Conservation (phyloP, 1,140 invertebrate species). For the Hesperophylax magnus region DNA sequence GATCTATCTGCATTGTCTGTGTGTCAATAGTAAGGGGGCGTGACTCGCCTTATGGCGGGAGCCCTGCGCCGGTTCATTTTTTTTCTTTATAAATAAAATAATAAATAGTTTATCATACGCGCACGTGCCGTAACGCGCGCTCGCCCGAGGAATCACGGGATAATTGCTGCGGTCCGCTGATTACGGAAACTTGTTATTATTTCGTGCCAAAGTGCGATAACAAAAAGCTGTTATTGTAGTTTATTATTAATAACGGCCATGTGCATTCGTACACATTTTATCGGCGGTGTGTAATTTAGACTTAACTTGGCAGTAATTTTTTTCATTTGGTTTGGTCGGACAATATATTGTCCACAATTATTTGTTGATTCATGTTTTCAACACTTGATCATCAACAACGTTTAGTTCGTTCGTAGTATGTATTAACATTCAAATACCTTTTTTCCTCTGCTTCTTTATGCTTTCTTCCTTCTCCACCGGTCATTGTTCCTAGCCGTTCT, state of each 20-base stretch:
- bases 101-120: not conserved
- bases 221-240: not conserved
- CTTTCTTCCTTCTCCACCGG: no score
- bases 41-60: not conserved
- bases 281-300: no score
- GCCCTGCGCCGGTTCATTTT: not conserved
- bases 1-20: constrained; percentile 23
- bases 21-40: constrained; percentile 11
- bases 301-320: no score
- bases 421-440: no score
- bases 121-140: constrained; percentile 16
- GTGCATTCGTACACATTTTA: no score
- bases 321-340: no score
- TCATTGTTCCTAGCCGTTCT: no score
- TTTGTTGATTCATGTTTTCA: no score
- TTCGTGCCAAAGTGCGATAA: constrained; percentile 25
- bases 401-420: no score
- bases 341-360: no score
- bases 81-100: constrained; percentile 9
- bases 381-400: no score
- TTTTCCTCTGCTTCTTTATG: no score
- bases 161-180: constrained; percentile 23
- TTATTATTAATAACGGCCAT: not conserved
- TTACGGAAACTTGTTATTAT: constrained; percentile 17
- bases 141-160: not conserved